Evolutionary conservation across 2,113 vertebrate species (phyloP).

Genomic region (Gallinago jamesoni): DNA sequence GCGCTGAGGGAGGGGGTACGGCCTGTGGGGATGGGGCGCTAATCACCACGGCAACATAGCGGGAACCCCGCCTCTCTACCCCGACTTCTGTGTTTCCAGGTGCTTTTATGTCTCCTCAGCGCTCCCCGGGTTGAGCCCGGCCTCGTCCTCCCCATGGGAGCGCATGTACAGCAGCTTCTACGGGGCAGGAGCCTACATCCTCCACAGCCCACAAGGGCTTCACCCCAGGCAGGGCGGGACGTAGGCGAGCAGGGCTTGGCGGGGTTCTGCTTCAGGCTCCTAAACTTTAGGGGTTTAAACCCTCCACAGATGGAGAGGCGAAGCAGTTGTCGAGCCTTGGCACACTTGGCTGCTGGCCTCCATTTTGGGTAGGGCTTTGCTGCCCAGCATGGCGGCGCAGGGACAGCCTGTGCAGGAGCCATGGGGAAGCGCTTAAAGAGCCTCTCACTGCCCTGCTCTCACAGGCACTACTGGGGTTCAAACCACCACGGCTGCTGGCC

Average conservation of each 20-base stretch:
- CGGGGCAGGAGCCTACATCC: accelerated
- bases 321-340: neutral
- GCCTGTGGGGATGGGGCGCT: accelerated
- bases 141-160: accelerated
- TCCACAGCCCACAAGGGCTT: neutral
- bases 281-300: neutral
- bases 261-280: neutral
- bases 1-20: too few relatives aligned
- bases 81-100: neutral
- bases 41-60: accelerated
- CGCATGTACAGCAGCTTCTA: accelerated
- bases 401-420: accelerated
- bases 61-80: accelerated
- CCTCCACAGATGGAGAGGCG: accelerated
- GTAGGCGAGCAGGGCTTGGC: accelerated
- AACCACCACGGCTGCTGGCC: neutral
- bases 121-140: neutral
- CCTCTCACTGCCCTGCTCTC: neutral
- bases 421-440: accelerated
- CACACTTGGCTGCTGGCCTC: accelerated
- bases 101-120: too few relatives aligned
- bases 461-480: accelerated
- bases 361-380: neutral
- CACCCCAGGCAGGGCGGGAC: neutral
- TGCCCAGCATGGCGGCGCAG: accelerated